A percentile compares a stretch with the other conserved stretches of the same genome.
Evolutionary conservation across 2,797 vertebrate genomes (phyloP).

Genomic region (Cygnus olor): DNA sequence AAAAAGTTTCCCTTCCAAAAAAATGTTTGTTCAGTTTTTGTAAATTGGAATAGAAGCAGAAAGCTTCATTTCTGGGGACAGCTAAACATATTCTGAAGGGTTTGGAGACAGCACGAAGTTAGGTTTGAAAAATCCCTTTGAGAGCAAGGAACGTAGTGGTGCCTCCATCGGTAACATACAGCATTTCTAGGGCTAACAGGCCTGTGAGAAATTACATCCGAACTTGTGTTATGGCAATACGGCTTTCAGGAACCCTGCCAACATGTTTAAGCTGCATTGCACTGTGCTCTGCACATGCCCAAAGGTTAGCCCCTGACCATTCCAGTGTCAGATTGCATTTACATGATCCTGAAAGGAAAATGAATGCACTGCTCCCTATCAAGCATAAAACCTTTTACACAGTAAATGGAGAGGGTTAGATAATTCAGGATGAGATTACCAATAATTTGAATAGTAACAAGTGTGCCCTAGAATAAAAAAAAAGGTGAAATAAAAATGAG

Average conservation of each 20-base stretch:
- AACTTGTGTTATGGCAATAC: neutral
- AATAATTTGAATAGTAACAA: neutral
- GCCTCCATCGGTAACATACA: neutral
- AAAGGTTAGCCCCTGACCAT: neutral
- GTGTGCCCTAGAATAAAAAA: neutral
- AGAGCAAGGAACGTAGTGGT: neutral
- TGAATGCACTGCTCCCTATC: neutral
- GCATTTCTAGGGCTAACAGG: neutral
- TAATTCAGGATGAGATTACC: neutral
- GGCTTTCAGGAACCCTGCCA: neutral
- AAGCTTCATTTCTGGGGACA: neutral
- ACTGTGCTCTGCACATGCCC: neutral
- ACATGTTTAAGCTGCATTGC: neutral
- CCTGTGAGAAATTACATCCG: neutral
- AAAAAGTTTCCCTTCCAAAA: neutral
- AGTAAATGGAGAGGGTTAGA: neutral
- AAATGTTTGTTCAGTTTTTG: neutral
- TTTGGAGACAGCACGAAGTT: rapidly evolving
- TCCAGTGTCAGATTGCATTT: neutral
- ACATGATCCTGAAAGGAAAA: neutral
- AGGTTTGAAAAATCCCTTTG: neutral
- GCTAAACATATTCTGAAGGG: neutral
- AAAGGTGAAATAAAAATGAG: neutral
- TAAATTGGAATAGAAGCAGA: neutral
- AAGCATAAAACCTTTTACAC: neutral